Evolutionary conservation across 2,797 vertebrate species (phyloP).

Genomic region (Micrastur ruficollis): DNA sequence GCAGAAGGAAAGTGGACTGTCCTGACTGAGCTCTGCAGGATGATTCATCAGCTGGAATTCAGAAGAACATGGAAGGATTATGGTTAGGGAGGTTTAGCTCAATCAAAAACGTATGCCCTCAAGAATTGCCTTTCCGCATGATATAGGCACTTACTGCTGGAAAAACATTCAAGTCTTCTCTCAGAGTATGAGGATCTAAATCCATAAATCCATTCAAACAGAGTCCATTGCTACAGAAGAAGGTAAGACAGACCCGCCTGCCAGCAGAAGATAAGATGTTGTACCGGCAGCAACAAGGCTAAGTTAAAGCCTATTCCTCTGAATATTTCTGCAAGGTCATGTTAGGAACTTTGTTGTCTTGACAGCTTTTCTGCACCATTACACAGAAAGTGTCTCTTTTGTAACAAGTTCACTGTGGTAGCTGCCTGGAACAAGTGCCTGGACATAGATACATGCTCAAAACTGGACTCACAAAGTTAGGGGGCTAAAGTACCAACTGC

Average conservation of each 20-base stretch:
- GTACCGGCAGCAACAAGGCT: background rate
- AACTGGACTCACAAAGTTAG: background rate
- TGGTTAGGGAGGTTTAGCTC: background rate
- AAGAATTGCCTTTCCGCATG: background rate
- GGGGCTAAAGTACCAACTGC: background rate
- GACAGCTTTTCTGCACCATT: background rate
- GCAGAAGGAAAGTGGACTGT: constrained; percentile 4
- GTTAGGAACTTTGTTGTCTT: background rate
- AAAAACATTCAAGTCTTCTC: background rate
- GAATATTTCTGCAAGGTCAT: background rate
- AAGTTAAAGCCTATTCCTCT: background rate
- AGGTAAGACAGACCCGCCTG: background rate
- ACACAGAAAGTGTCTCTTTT: background rate
- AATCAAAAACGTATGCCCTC: background rate
- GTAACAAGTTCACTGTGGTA: background rate
- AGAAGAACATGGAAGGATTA: constrained; percentile 15
- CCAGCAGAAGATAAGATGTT: background rate
- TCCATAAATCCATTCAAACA: background rate
- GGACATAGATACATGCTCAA: background rate
- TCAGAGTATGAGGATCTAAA: background rate
- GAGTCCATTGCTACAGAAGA: background rate
- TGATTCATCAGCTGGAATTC: constrained; percentile 45
- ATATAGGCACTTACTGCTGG: background rate
- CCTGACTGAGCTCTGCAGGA: background rate
- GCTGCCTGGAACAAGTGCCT: background rate